A percentile compares a stretch with the other conserved stretches of the same genome.
Conservation (phyloP, 2,888 invertebrate species). For the Chalcosyrphus nemorum region DNA sequence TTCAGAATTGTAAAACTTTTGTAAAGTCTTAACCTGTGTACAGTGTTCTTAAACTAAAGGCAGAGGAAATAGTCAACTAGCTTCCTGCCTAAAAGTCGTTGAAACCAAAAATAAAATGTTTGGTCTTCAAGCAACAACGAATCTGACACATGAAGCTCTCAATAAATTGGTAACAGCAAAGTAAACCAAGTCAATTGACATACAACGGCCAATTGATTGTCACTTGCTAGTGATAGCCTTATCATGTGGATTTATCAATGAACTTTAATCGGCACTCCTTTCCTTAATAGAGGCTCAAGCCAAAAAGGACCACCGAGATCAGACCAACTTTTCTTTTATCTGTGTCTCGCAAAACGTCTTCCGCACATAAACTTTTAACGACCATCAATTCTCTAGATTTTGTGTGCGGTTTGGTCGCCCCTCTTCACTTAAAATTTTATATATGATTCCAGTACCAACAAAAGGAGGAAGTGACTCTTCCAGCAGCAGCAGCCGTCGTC, state of each 20-base stretch:
- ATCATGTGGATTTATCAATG: conserved; percentile 22
- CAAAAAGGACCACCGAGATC: background rate
- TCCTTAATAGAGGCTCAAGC: background rate
- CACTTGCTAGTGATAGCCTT: background rate
- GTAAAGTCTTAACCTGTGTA: too few species aligned
- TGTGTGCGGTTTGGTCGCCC: background rate
- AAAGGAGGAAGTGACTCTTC: background rate
- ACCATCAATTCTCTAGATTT: conserved; percentile 11
- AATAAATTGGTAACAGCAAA: background rate
- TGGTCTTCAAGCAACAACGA: too few species aligned
- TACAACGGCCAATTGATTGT: background rate
- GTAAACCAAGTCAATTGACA: background rate
- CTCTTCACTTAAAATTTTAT: conserved; percentile 2
- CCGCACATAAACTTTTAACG: conserved; percentile 15
- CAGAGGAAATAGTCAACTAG: too few species aligned
- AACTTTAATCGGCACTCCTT: background rate
- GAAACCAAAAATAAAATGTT: background rate
- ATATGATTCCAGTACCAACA: background rate
- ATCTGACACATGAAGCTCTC: background rate
- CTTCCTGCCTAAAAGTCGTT: too few species aligned
- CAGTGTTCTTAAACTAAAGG: too few species aligned
- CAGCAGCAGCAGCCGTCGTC: background rate
- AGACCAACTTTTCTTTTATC: conserved; percentile 11
- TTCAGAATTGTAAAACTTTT: too few species aligned
- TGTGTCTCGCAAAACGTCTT: background rate